These are phyloP conservation scores for Scolopax mira DNA, from an alignment of 2,113 vertebrate genomes.

Conservation along the genomic window DNA sequence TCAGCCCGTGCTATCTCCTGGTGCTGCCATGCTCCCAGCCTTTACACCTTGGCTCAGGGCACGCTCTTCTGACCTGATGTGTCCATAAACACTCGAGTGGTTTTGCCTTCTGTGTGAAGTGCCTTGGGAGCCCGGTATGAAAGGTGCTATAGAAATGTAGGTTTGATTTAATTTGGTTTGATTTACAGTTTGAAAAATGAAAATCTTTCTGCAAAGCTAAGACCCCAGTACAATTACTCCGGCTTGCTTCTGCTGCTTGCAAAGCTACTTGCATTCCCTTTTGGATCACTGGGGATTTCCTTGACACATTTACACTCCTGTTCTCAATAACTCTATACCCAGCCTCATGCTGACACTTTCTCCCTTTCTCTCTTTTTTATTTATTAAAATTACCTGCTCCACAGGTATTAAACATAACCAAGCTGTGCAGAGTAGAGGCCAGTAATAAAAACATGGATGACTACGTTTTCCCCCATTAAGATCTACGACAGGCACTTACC, in stretches of 20 bases:
- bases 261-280: constrained; percentile 56
- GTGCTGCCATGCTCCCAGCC: not conserved
- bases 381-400: constrained; percentile 44
- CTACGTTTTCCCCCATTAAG: not conserved
- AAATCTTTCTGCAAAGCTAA: constrained; percentile 34
- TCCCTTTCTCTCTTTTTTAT: not conserved
- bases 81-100: not conserved
- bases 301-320: constrained; percentile 59
- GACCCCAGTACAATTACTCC: constrained; percentile 32
- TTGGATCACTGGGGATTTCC: constrained; percentile 53
- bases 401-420: constrained; percentile 36
- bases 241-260: constrained; percentile 28
- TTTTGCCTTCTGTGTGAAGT: not conserved
- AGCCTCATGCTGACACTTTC: constrained; percentile 25
- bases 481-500: not conserved
- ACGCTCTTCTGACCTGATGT: not conserved
- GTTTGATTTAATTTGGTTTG: constrained; percentile 44
- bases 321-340: constrained; percentile 21
- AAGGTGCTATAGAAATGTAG: constrained; percentile 1
- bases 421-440: not conserved
- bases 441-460: not conserved
- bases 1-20: not conserved
- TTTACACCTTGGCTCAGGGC: not conserved
- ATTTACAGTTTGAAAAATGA: constrained; percentile 50
- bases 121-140: not conserved